Evolutionary conservation across 2,797 vertebrate genomes (phyloP).

Genomic region (Dendrocincla fuliginosa): DNA sequence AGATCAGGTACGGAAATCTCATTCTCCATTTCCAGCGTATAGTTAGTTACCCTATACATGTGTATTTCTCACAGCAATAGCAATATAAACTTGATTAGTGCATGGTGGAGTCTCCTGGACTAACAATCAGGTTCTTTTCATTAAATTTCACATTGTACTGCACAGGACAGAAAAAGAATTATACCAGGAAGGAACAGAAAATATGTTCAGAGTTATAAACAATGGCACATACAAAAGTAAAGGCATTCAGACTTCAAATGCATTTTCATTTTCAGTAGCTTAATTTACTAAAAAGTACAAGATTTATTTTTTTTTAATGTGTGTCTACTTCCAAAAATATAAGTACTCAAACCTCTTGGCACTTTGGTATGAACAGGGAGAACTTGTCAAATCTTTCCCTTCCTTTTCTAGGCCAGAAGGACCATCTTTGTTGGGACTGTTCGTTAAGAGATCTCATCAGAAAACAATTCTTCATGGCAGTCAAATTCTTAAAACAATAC

Average conservation of each 20-base stretch:
- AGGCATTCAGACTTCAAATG: neutral
- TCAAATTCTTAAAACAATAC: slow-evolving; percentile 65
- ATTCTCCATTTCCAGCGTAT: neutral
- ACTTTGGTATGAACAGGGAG: neutral
- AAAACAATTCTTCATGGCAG: slow-evolving; percentile 40
- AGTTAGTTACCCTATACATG: neutral
- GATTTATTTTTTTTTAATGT: neutral
- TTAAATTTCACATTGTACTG: neutral
- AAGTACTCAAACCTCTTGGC: neutral
- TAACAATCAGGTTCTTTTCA: neutral
- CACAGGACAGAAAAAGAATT: neutral
- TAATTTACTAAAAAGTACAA: neutral
- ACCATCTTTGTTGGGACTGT: neutral
- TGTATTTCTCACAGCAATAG: neutral
- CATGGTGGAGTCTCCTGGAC: neutral
- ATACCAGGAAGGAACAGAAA: neutral
- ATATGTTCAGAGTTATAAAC: neutral
- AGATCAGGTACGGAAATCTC: neutral
- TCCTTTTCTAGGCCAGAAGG: neutral
- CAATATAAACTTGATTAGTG: neutral
- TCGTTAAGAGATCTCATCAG: slow-evolving; percentile 27
- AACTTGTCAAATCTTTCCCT: slow-evolving; percentile 40
- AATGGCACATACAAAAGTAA: neutral
- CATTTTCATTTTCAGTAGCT: neutral
- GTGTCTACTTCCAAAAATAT: neutral